A percentile compares a stretch with the other conserved stretches of the same genome.
These are phyloP conservation scores for Pocota personata DNA, from an alignment of 2,888 invertebrate genomes.

Conservation along the genomic window DNA sequence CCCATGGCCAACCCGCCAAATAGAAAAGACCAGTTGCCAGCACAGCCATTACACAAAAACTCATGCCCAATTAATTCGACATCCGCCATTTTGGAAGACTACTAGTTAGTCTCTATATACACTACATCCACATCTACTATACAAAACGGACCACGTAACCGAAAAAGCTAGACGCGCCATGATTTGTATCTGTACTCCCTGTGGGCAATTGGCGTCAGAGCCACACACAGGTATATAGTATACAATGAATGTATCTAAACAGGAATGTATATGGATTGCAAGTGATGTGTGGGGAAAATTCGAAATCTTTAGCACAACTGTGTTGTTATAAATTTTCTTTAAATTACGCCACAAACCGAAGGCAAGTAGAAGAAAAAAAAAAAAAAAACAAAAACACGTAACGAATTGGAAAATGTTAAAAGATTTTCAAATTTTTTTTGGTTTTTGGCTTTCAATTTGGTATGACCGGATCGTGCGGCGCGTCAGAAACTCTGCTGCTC, in stretches of 20 bases:
- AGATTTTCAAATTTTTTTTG: slow-evolving; percentile 16
- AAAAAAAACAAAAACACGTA: slow-evolving; percentile 54
- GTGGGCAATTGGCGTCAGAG: slow-evolving; percentile 69
- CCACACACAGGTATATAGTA: slow-evolving; percentile 42
- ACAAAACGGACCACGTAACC: slow-evolving; percentile 53
- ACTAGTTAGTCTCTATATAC: slow-evolving; percentile 6
- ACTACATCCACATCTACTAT: slow-evolving; percentile 9
- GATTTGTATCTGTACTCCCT: slow-evolving; percentile 55
- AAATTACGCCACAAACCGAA: slow-evolving; percentile 69
- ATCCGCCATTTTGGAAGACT: slow-evolving; percentile 67
- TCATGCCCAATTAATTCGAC: slow-evolving; percentile 71
- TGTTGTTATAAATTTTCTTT: slow-evolving; percentile 68
- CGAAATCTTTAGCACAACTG: slow-evolving; percentile 55
- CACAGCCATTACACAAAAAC: slow-evolving; percentile 69
- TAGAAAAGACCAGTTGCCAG: slow-evolving; percentile 49
- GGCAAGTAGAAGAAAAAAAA: background rate
- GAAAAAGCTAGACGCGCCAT: slow-evolving; percentile 68
- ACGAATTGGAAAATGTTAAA: slow-evolving; percentile 68
- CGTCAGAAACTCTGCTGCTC: slow-evolving; percentile 64
- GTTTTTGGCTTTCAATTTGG: slow-evolving; percentile 57
- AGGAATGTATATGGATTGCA: background rate
- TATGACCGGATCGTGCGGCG: slow-evolving; percentile 70
- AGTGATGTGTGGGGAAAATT: slow-evolving; percentile 18
- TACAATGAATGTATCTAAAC: slow-evolving; percentile 30
- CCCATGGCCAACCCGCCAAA: background rate